Conservation (phyloP, 2,888 invertebrate species). For the Diarsia brunnea region DNA sequence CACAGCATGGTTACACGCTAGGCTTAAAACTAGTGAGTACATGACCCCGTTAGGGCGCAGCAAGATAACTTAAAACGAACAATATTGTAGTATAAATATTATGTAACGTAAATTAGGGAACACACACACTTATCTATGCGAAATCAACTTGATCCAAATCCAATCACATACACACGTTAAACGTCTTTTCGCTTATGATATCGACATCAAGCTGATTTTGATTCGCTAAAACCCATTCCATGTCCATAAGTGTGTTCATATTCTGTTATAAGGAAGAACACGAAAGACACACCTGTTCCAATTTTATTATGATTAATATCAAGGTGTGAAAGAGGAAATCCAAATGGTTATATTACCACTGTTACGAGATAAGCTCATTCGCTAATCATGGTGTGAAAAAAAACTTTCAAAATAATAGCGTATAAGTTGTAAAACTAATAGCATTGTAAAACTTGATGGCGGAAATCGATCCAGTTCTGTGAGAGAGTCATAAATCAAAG, state of each 20-base stretch:
- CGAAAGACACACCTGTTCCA: conserved; percentile 10
- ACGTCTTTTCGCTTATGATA: not conserved
- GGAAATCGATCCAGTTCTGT: conserved; percentile 55
- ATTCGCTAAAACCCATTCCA: not conserved
- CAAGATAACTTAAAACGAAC: no score
- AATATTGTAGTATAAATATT: no score
- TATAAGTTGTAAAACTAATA: conserved; percentile 51
- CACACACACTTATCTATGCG: no score
- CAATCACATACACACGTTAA: no score
- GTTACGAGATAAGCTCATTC: conserved; percentile 36
- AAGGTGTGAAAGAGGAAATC: conserved; percentile 25
- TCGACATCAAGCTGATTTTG: not conserved
- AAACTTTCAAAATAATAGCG: conserved; percentile 43
- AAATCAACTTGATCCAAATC: no score
- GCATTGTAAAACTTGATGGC: conserved; percentile 48
- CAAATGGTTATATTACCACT: conserved; percentile 35
- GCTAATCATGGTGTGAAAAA: conserved; percentile 51
- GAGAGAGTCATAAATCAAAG: conserved; percentile 44
- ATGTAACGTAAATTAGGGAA: no score
- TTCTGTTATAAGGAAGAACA: not conserved
- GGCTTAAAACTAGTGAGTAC: no score
- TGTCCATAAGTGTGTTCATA: not conserved
- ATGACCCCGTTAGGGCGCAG: no score
- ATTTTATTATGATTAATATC: conserved; percentile 24
- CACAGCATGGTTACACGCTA: no score